Evolutionary conservation across 2,888 invertebrate species (phyloP), one percentile per base, ranked within the genome.

Genomic region (Epinotia bilunana): DNA sequence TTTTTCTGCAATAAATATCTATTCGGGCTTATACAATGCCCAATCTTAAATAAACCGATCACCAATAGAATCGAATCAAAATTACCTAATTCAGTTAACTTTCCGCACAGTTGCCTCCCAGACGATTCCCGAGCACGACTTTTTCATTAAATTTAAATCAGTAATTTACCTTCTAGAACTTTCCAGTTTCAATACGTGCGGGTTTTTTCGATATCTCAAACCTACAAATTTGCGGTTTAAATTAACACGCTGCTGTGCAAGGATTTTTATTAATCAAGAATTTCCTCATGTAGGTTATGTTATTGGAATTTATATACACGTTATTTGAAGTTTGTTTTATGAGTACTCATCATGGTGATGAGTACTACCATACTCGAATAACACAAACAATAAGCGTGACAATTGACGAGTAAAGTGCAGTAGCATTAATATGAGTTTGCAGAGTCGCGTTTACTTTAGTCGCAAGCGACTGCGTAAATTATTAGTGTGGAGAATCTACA

Each of bases 131-230:
- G 53, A 65, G 60, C 64, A 65, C 70, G 74, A 64, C 49, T 71
- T 71, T 74, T 74, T 74, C 74, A 74, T 74, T 74, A 74, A 71
- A 64, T 74, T 74, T 64, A 65, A 74, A 74, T 74, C 64, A 60
- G 70, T 70, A 64, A 74, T 74, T 74, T 70, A 53, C 63, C 62
- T 63, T n/a, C 39, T n/a, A 43, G 23, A 65, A 60, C 13, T 74
- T 74, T 60, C 20, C 74, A 63, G 49, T 58, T 63, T 63, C 57
- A 65, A 43, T 60, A 71, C 60, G 64, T 70, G 64, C 28, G 18
- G 53, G 39, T 23, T 62, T 68, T 73, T 69, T 43, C 57, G 12
- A 57, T 46, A 18, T 49, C 18, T 23, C 23, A n/a, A 46, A 28
- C 43, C 18, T 20, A 55, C 18, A 7, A 70, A 39, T 43, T 46